Evolutionary conservation across 1,140 invertebrate species (phyloP).

Genomic region (Drosophila serrata): DNA sequence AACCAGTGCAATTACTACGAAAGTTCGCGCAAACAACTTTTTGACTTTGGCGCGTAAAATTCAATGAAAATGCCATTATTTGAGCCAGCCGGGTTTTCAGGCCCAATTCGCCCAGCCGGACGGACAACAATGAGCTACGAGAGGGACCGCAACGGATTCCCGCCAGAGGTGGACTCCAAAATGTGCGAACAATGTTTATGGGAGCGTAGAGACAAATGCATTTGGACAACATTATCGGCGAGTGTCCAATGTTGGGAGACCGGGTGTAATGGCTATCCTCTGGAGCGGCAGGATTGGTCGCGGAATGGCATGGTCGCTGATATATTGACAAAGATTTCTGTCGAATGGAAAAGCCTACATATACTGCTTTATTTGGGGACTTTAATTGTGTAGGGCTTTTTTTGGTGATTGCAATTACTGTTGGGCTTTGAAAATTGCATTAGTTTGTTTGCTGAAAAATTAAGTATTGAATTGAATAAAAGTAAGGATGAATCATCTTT

Average conservation of each 20-base stretch:
- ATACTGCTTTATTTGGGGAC: neutral
- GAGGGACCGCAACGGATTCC: conserved; percentile 15
- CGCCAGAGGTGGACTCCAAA: conserved; percentile 28
- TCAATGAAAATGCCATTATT: conserved; percentile 83
- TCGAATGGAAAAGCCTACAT: neutral
- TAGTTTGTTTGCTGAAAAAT: too few species aligned
- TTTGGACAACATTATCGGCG: conserved; percentile 67
- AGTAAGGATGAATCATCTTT: too few species aligned
- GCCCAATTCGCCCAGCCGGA: conserved; percentile 1
- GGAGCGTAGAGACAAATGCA: conserved; percentile 55
- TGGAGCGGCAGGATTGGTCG: conserved; percentile 16
- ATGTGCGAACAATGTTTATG: conserved; percentile 74
- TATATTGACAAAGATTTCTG: conserved; percentile 24
- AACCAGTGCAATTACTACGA: conserved; percentile 74
- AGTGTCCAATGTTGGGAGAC: conserved; percentile 32
- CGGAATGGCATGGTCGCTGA: conserved; percentile 26
- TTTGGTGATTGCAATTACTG: neutral
- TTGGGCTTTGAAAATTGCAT: neutral
- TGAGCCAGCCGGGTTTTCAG: conserved; percentile 44
- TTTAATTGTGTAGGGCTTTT: conserved; percentile 1
- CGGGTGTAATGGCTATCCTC: conserved; percentile 46
- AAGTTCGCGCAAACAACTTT: conserved; percentile 80
- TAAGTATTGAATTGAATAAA: too few species aligned
- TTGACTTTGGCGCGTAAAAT: conserved; percentile 81
- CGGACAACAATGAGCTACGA: conserved; percentile 73